Evolutionary conservation across 2,113 vertebrate genomes (phyloP).

Genomic region (Eclectus roratus): DNA sequence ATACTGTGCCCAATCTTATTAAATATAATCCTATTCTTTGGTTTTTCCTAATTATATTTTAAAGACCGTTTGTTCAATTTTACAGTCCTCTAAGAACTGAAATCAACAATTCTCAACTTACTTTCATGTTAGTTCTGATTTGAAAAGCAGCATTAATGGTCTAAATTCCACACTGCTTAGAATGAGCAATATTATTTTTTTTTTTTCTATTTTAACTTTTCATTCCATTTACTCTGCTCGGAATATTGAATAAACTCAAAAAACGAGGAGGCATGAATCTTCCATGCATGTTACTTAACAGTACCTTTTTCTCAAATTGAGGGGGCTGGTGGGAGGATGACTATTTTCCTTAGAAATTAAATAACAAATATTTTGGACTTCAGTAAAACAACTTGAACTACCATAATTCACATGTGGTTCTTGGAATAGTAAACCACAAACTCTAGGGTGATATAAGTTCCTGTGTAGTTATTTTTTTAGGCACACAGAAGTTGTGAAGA

Average conservation of each 20-base stretch:
- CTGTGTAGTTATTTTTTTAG: background rate
- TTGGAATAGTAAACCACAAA: background rate
- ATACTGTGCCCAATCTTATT: background rate
- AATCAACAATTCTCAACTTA: background rate
- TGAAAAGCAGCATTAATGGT: background rate
- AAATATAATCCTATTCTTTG: constrained; percentile 17
- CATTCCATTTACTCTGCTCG: background rate
- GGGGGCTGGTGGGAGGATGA: background rate
- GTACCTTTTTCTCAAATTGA: background rate
- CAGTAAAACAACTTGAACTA: background rate
- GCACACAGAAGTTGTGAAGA: fast-evolving
- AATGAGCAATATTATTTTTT: background rate
- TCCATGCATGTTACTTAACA: background rate
- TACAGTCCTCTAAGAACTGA: background rate
- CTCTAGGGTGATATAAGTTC: background rate
- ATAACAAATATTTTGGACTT: background rate
- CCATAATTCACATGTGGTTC: background rate
- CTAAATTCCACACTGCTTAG: background rate
- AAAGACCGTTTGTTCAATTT: constrained; percentile 5
- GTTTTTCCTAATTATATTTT: constrained; percentile 18
- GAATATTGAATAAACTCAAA: background rate
- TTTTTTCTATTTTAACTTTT: background rate
- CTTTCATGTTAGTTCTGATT: background rate
- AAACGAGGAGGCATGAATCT: background rate
- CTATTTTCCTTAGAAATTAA: background rate